Percentiles rank a stretch among this genome's conserved stretches.
Evolutionary conservation across 2,113 vertebrate species (phyloP).

Genomic region (Tamias sibiricus): DNA sequence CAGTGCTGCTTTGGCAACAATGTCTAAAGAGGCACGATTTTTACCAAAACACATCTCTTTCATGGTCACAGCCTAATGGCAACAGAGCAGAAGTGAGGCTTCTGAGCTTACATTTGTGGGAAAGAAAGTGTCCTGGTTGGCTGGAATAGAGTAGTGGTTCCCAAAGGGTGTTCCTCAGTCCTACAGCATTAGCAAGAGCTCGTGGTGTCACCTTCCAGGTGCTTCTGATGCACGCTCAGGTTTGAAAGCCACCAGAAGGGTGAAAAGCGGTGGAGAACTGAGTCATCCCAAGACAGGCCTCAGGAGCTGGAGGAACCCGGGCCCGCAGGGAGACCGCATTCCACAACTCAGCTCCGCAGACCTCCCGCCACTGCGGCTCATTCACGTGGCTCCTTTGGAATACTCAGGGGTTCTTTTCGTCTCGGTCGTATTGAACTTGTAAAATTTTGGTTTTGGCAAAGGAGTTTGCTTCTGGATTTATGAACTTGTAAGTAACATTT

Average conservation of each 20-base stretch:
- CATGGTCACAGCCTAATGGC: background rate
- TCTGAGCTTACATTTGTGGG: background rate
- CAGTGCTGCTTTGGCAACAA: background rate
- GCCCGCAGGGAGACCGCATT: background rate
- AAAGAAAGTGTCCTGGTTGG: background rate
- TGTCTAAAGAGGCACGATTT: background rate
- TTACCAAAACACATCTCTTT: background rate
- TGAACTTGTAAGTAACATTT: background rate
- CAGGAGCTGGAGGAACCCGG: background rate
- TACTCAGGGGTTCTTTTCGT: background rate
- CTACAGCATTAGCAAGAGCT: no score
- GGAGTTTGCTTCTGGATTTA: background rate
- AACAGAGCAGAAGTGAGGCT: background rate
- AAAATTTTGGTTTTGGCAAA: background rate
- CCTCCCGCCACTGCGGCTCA: fast-evolving
- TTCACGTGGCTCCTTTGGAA: background rate
- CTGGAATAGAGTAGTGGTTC: fast-evolving
- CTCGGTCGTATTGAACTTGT: background rate
- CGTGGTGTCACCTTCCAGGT: background rate
- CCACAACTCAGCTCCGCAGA: background rate
- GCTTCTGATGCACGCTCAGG: background rate
- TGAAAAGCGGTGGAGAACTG: fast-evolving
- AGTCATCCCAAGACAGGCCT: fast-evolving
- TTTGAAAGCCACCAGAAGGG: background rate
- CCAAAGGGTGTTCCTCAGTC: background rate